A percentile compares a stretch with the other conserved stretches of the same genome.
Conservation (phyloP, 2,113 vertebrate species). For the cattle (Bos taurus) region DNA sequence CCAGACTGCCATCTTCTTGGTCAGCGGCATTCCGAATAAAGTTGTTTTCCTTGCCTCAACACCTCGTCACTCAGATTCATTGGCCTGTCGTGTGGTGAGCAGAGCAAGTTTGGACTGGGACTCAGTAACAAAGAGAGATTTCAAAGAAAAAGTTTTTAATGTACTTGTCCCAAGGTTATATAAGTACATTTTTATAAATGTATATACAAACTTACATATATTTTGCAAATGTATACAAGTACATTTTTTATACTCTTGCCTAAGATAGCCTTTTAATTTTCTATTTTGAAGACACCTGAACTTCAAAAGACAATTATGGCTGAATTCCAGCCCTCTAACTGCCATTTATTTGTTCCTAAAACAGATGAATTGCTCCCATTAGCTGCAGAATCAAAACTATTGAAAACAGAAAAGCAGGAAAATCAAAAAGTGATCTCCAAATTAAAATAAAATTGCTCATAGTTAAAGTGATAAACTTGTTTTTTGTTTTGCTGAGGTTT, state of each 20-base stretch:
- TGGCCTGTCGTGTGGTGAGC: neutral
- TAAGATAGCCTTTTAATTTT: neutral
- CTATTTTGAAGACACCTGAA: neutral
- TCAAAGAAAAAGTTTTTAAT: neutral
- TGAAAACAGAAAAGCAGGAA: neutral
- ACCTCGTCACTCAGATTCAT: rapidly evolving
- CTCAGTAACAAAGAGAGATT: neutral
- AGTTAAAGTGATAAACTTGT: neutral
- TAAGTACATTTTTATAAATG: neutral
- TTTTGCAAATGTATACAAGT: too few relatives aligned
- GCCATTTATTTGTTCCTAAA: neutral
- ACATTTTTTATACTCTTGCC: neutral
- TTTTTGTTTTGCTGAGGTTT: neutral
- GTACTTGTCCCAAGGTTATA: neutral
- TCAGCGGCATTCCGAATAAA: neutral
- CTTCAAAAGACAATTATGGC: neutral
- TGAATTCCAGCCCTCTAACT: neutral
- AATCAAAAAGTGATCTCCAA: neutral
- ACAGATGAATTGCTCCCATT: neutral
- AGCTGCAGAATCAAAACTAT: neutral
- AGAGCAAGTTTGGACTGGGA: neutral
- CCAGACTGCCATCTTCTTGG: neutral
- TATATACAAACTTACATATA: too few relatives aligned
- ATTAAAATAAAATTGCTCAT: neutral
- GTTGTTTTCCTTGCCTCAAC: neutral